A percentile compares a stretch with the other conserved stretches of the same genome.
phyloP scores from a whole-genome alignment of 2,888 invertebrate genomes.

The Agrochola litura region DNA sequence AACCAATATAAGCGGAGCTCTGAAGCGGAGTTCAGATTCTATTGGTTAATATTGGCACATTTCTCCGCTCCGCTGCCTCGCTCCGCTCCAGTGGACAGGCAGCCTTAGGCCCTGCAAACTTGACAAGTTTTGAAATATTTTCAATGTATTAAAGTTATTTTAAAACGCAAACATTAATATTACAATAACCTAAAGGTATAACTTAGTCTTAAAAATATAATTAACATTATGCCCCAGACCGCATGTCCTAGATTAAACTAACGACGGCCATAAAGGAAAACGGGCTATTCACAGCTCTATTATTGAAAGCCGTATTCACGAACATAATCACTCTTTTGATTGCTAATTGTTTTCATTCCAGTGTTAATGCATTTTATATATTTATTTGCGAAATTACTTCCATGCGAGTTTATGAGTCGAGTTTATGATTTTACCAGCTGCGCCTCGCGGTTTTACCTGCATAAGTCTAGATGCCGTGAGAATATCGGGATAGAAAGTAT shows the following conservation, averaged over 20 bases:
- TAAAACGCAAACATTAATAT: no score
- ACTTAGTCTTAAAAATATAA: conserved; percentile 28
- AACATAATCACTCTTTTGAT: conserved; percentile 50
- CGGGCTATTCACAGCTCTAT: conserved; percentile 43
- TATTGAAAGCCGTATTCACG: conserved; percentile 50
- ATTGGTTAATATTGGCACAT: no score
- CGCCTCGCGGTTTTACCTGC: no score
- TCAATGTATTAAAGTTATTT: background rate
- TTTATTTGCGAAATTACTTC: conserved; percentile 23
- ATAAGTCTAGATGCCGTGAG: no score
- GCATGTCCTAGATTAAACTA: conserved; percentile 47
- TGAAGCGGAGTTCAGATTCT: no score
- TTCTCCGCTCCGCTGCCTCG: no score
- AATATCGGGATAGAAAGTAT: no score
- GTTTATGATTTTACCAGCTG: no score
- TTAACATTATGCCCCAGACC: conserved; percentile 24
- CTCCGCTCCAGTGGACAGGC: no score
- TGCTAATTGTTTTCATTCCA: conserved; percentile 53
- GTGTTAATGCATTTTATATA: conserved; percentile 49
- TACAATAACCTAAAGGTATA: background rate
- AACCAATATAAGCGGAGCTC: no score
- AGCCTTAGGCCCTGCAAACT: background rate
- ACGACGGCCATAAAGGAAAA: conserved; percentile 48
- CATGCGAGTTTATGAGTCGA: conserved; percentile 24
- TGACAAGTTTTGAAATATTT: background rate